These are phyloP conservation scores for Pseudochirops cupreus DNA, from an alignment of 2,797 vertebrate species.

Conservation along the genomic window DNA sequence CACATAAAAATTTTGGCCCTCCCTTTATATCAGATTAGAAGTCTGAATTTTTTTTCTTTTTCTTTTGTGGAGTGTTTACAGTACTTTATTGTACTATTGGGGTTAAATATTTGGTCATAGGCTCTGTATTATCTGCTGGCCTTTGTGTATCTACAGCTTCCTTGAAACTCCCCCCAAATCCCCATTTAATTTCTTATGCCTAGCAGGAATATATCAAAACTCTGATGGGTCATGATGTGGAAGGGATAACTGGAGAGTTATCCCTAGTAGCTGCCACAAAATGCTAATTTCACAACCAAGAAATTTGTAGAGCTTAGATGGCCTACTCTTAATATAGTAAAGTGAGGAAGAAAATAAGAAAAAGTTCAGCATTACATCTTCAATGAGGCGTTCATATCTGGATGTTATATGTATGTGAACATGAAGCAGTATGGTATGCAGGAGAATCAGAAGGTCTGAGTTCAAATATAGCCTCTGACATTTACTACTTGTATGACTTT, in stretches of 20 bases:
- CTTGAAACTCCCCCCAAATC: neutral
- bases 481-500: neutral
- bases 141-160: neutral
- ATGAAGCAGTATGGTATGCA: neutral
- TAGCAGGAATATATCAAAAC: neutral
- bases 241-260: neutral
- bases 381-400: neutral
- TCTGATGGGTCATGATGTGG: neutral
- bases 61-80: neutral
- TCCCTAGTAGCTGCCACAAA: neutral
- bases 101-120: neutral
- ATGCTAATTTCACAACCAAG: neutral
- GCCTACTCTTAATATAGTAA: neutral
- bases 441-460: neutral
- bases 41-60: neutral
- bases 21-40: neutral
- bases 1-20: neutral
- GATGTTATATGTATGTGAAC: neutral
- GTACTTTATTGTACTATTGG: neutral
- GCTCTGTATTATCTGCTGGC: neutral
- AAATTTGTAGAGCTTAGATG: neutral
- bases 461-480: neutral
- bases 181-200: neutral
- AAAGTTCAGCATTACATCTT: neutral
- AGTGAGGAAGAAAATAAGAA: neutral